A percentile compares a stretch with the other conserved stretches of the same genome.
phyloP scores from a whole-genome alignment of 2,113 vertebrate genomes.

The Cavia porcellus region DNA sequence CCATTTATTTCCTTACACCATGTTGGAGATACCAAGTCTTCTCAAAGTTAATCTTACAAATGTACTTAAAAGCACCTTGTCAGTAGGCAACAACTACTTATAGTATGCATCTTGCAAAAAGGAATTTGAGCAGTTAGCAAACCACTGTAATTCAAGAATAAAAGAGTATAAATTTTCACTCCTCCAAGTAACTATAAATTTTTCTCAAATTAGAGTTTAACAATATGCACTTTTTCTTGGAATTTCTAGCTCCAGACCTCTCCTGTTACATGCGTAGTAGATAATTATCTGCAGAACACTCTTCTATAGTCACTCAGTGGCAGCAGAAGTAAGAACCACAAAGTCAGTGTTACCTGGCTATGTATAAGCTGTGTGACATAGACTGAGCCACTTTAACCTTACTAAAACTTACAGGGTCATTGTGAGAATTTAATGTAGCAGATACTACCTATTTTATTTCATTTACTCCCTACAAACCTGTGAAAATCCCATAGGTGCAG shows the following conservation, averaged over 20 bases:
- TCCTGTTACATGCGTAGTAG: not conserved
- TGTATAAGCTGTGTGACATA: not conserved
- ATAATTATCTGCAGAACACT: not conserved
- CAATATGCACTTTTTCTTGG: not conserved
- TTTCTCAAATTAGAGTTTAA: conserved; percentile 38
- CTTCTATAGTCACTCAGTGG: not conserved
- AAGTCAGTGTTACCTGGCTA: not conserved
- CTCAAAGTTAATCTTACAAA: not conserved
- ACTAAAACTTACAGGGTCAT: not conserved
- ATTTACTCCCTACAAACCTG: conserved; percentile 20
- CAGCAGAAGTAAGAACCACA: not conserved
- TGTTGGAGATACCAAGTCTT: not conserved
- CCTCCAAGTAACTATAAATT: conserved; percentile 33
- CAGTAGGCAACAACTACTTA: not conserved
- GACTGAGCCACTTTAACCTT: conserved; percentile 43
- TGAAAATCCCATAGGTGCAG: not conserved
- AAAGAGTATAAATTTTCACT: not conserved
- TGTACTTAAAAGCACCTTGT: not conserved
- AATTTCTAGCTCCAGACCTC: not conserved
- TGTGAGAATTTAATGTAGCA: conserved; percentile 35
- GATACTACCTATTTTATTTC: not conserved
- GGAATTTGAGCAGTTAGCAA: conserved; percentile 11
- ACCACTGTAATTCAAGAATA: conserved; percentile 16
- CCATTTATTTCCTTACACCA: not conserved
- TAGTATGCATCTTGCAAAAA: not conserved